Evolutionary conservation across 2,113 vertebrate genomes (phyloP).

Genomic region (Lampris megalopsis): DNA sequence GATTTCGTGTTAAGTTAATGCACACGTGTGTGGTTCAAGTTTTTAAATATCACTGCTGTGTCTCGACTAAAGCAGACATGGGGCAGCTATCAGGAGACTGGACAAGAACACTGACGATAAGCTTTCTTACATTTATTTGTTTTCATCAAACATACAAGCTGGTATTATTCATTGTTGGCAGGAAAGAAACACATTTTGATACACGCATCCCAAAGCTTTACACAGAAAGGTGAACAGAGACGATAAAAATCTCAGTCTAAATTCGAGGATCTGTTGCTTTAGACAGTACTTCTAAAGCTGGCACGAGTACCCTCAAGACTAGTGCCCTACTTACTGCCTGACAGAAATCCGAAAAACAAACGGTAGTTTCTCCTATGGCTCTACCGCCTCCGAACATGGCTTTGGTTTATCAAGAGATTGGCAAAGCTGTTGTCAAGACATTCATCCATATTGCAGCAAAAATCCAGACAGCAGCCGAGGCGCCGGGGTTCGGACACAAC

Average conservation of each 20-base stretch:
- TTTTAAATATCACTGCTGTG: background rate
- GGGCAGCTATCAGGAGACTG: too few relatives aligned
- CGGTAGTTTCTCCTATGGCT: background rate
- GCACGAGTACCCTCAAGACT: constrained; percentile 31
- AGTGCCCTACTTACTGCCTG: background rate
- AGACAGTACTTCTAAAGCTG: background rate
- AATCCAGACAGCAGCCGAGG: constrained; percentile 13
- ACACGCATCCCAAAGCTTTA: constrained; percentile 8
- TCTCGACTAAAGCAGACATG: background rate
- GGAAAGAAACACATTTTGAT: constrained; percentile 15
- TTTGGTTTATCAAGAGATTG: constrained; percentile 58
- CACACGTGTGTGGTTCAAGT: background rate
- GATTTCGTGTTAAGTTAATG: background rate
- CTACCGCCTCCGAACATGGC: constrained; percentile 33
- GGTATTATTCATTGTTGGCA: constrained; percentile 34
- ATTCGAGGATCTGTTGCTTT: too few relatives aligned
- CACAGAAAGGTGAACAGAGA: background rate
- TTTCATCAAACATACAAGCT: constrained; percentile 50
- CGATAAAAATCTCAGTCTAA: background rate
- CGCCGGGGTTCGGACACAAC: constrained; percentile 14
- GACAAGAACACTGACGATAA: background rate
- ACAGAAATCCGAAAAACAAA: background rate
- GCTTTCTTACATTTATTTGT: constrained; percentile 48
- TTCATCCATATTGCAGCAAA: constrained; percentile 18
- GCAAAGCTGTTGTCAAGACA: constrained; percentile 20